phyloP scores from a whole-genome alignment of 2,113 vertebrate species.

The Paedocypris sp. region DNA sequence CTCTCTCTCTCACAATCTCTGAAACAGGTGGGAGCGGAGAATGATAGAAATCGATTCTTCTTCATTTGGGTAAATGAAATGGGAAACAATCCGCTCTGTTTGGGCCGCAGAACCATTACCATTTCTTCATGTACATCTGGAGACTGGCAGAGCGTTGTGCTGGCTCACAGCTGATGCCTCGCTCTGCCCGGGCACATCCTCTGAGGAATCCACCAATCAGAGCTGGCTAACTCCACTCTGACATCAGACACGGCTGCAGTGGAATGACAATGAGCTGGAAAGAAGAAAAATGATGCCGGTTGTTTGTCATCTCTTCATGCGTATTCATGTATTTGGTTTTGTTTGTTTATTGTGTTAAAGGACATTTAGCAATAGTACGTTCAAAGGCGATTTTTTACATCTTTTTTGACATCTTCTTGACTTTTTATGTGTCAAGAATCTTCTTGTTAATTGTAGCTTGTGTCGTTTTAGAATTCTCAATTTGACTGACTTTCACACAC shows the following conservation, averaged over 20 bases:
- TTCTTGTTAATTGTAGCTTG: no score
- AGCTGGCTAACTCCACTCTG: background rate
- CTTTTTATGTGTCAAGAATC: no score
- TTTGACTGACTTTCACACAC: no score
- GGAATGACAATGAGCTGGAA: conserved; percentile 16
- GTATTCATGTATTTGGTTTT: no score
- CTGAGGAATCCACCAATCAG: conserved; percentile 9
- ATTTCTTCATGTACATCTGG: conserved; percentile 5
- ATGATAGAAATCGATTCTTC: conserved; percentile 5
- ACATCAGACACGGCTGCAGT: background rate
- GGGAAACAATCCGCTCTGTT: conserved; percentile 7
- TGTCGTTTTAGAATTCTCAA: no score
- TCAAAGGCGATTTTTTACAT: no score
- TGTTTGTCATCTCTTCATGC: no score
- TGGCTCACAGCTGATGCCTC: background rate
- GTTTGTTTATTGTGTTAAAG: no score
- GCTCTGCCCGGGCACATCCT: conserved; percentile 10
- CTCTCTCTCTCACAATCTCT: conserved; percentile 15
- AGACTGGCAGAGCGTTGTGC: background rate
- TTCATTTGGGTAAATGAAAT: conserved; percentile 17
- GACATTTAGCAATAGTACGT: no score
- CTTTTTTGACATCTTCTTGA: no score
- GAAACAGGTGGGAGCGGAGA: conserved; percentile 8
- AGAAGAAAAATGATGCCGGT: no score
- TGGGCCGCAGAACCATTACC: background rate